phyloP scores from a whole-genome alignment of 2,113 vertebrate species.

The Phylloscopus trochiloides region DNA sequence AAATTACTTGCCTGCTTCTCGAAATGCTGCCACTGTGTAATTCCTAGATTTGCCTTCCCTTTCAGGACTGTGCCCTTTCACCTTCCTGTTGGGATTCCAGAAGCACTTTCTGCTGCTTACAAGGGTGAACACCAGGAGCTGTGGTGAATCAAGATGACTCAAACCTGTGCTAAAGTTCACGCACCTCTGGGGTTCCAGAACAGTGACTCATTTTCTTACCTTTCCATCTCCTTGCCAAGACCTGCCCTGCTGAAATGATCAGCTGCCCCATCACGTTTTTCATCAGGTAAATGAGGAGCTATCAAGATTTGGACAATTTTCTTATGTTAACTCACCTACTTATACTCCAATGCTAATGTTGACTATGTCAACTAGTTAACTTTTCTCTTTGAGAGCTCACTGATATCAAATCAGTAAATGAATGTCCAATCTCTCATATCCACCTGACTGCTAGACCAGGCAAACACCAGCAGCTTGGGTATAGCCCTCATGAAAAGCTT shows the following conservation, averaged over 20 bases:
- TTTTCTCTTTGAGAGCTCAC: background rate
- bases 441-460: background rate
- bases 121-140: background rate
- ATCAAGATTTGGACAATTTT: background rate
- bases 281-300: background rate
- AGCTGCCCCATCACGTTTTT: background rate
- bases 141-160: background rate
- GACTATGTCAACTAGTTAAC: background rate
- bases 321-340: background rate
- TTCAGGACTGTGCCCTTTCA: background rate
- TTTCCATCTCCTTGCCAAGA: background rate
- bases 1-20: background rate
- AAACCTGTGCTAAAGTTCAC: background rate
- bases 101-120: background rate
- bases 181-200: background rate
- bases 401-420: background rate
- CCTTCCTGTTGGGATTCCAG: rapidly evolving
- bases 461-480: background rate
- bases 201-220: background rate
- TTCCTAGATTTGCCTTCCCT: background rate
- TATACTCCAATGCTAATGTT: background rate
- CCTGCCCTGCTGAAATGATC: background rate
- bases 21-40: background rate
- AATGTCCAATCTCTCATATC: background rate
- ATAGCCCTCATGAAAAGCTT: background rate